Percentiles rank a stretch among this genome's conserved stretches.
Evolutionary conservation across 2,113 vertebrate genomes (phyloP).

Genomic region (Erinaceus europaeus): DNA sequence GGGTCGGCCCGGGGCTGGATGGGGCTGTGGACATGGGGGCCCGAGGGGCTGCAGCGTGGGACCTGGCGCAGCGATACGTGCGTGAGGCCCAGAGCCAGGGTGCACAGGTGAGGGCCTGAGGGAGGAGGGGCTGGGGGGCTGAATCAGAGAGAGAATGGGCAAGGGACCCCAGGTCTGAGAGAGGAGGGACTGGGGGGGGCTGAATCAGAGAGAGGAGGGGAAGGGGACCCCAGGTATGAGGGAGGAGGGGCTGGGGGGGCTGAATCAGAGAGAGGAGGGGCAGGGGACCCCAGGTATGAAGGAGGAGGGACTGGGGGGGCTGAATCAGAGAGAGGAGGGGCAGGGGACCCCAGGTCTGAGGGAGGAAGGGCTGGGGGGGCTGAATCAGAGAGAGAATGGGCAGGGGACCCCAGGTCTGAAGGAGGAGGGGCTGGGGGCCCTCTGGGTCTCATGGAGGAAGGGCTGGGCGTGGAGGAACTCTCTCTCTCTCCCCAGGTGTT

Average conservation of each 20-base stretch:
- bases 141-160: constrained; percentile 24
- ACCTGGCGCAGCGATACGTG: constrained; percentile 79
- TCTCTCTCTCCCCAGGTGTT: constrained; percentile 80
- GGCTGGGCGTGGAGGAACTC: background rate
- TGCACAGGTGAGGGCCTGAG: constrained; percentile 80
- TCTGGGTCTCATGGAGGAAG: background rate
- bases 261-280: background rate
- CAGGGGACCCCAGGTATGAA: too few species aligned
- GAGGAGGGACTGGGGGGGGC: background rate
- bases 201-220: constrained; percentile 71
- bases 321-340: background rate
- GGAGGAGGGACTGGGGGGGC: background rate
- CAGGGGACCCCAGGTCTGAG: too few species aligned
- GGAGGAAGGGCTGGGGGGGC: background rate
- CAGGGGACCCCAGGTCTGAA: too few species aligned
- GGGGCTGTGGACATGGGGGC: constrained; percentile 77
- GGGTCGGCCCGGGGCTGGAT: constrained; percentile 79
- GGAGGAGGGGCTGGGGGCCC: background rate
- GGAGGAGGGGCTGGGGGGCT: too few species aligned
- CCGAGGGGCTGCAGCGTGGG: constrained; percentile 63
- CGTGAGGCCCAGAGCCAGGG: constrained; percentile 86
- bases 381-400: background rate
- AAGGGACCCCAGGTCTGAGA: background rate
- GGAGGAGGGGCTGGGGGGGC: background rate
- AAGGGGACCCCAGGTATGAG: background rate